Base-by-base conservation (phyloP, 2,113 vertebrate genomes). In the Syngnathus floridae region DNA sequence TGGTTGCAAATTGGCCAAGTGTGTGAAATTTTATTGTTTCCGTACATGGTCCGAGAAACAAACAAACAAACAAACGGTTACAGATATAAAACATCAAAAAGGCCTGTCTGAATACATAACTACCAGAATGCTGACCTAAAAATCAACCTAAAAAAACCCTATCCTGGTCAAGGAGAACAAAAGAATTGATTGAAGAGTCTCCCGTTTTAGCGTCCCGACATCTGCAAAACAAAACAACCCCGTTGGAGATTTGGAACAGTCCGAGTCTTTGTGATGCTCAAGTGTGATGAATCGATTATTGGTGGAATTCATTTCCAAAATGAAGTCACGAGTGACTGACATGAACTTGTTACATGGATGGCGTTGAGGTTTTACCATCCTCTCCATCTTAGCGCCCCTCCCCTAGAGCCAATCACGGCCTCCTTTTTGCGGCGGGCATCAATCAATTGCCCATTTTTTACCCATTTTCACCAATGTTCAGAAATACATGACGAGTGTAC, bases 21-120 rank as follows among this genome's bases (percentile, higher is more conserved):
- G 59, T 76, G 49, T 65, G 66, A 82, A 74, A 49, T 57, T 89
- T 88, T 84, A 83, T 84, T 89, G 59, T 78, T 69, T 76, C 35
- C 73, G 62, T 61, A 55, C 62, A 73, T 66, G 52, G 75, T 80
- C 57, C 37, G 68, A 74, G 46, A 81, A 77, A 84, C 66, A 67
- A 49, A 86, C 75, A 83, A 26, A n/a, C n/a, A n/a, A n/a, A 31
- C 26, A 31, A 31, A 31, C 26, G n/a, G 41, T 46, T 71, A 60
- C 72, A 83, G 62, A 64, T 86, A 88, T 66, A 88, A 88, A 88
- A 88, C 71, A 65, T 62, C 58, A 68, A 73, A n/a, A 76, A 65
- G 14, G 31, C 43, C 51, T 64, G 57, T 37, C 36, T 43, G 31
- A 46, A 36, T 19, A 69, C 64, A 56, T 48, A 35, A 67, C 41